phyloP scores from a whole-genome alignment of 2,888 invertebrate genomes.

The Muscina levida region DNA sequence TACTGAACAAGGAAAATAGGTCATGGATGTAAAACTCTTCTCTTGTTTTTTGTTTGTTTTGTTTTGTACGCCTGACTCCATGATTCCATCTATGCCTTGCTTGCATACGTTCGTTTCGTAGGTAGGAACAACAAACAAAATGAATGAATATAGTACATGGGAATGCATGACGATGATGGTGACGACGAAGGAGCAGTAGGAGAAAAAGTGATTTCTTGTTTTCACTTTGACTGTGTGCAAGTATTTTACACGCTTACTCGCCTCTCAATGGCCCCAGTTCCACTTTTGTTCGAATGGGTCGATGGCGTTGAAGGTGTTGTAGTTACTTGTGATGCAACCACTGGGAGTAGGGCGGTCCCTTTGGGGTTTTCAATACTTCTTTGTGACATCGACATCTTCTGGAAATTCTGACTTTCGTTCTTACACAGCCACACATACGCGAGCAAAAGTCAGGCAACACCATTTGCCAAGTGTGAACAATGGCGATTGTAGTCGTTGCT shows the following conservation, averaged over 20 bases:
- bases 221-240: slow-evolving; percentile 16
- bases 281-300: not conserved
- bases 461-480: not conserved
- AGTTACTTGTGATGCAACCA: not conserved
- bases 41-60: not conserved
- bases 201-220: not conserved
- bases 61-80: too few species aligned
- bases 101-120: too few species aligned
- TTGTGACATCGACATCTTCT: slow-evolving; percentile 14
- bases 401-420: not conserved
- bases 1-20: slow-evolving; percentile 49
- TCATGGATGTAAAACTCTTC: slow-evolving; percentile 55
- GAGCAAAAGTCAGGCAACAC: slow-evolving; percentile 6
- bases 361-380: slow-evolving; percentile 44
- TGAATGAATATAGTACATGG: not conserved
- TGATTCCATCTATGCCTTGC: too few species aligned
- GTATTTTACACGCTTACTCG: slow-evolving; percentile 41
- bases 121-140: too few species aligned
- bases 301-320: not conserved
- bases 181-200: not conserved
- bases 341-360: slow-evolving; percentile 34
- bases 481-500: not conserved
- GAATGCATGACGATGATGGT: not conserved
- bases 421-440: not conserved
- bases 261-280: slow-evolving; percentile 44